Conservation (phyloP, 1,140 invertebrate genomes). For the Lethocerus indicus region DNA sequence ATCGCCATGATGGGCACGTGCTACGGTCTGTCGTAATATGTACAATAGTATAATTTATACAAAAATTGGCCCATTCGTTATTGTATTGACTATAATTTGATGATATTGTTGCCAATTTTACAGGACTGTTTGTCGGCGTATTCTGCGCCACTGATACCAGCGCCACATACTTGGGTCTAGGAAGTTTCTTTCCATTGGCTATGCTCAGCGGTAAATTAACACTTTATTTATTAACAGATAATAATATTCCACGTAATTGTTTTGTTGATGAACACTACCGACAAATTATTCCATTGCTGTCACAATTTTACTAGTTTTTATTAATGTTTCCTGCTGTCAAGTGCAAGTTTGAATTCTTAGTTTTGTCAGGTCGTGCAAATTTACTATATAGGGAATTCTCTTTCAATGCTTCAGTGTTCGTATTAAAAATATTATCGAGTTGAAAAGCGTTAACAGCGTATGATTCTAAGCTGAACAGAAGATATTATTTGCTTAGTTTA, state of each 20-base stretch:
- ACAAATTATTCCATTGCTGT: neutral
- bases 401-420: no score
- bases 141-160: conserved; percentile 20
- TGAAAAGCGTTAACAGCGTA: no score
- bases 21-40: conserved; percentile 25
- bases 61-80: neutral
- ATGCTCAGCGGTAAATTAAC: conserved; percentile 20
- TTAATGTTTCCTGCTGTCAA: neutral
- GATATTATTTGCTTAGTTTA: no score
- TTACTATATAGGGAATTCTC: neutral
- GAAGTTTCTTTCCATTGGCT: conserved; percentile 22
- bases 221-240: neutral
- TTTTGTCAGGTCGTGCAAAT: neutral
- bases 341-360: neutral
- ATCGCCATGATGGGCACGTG: conserved; percentile 37
- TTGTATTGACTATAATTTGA: neutral
- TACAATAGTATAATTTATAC: neutral
- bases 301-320: neutral
- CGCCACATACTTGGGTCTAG: conserved; percentile 22
- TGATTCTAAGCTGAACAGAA: no score
- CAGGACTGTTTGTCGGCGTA: conserved; percentile 21
- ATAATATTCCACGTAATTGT: no score
- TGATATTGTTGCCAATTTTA: conserved; percentile 9
- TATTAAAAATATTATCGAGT: no score
- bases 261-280: no score